Evolutionary conservation across 2,888 invertebrate genomes (phyloP).

Genomic region (Heliconius charithonia): DNA sequence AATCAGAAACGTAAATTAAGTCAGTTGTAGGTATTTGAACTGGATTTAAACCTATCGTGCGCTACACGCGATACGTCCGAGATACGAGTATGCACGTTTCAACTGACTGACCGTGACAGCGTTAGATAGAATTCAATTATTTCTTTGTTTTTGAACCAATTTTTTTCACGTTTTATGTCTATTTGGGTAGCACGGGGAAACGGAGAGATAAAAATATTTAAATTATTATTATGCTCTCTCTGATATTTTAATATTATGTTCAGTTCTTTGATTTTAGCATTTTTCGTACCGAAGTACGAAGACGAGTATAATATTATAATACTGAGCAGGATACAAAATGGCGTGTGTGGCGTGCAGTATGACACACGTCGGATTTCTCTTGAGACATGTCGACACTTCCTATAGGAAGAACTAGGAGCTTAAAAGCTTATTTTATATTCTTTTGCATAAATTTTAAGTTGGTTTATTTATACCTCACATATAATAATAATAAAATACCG

Average conservation of each 20-base stretch:
- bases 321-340: background rate
- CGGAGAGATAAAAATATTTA: too few species aligned
- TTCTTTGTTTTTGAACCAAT: background rate
- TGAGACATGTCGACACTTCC: conserved; percentile 9
- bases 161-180: too few species aligned
- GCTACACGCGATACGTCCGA: background rate
- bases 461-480: background rate
- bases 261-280: too few species aligned
- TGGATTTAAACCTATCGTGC: background rate
- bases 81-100: background rate
- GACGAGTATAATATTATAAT: background rate
- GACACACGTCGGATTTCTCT: conserved; percentile 13
- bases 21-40: background rate
- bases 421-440: conserved; percentile 5
- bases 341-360: background rate
- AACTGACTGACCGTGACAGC: background rate
- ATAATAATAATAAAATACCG: background rate
- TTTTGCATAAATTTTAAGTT: background rate
- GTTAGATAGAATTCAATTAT: background rate
- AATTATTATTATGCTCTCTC: too few species aligned
- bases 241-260: too few species aligned
- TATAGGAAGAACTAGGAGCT: background rate
- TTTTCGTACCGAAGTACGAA: too few species aligned
- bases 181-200: too few species aligned
- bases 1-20: background rate